These are phyloP conservation scores for Mormyrops boulengeri DNA, from an alignment of 2,797 vertebrate genomes.

Conservation along the genomic window DNA sequence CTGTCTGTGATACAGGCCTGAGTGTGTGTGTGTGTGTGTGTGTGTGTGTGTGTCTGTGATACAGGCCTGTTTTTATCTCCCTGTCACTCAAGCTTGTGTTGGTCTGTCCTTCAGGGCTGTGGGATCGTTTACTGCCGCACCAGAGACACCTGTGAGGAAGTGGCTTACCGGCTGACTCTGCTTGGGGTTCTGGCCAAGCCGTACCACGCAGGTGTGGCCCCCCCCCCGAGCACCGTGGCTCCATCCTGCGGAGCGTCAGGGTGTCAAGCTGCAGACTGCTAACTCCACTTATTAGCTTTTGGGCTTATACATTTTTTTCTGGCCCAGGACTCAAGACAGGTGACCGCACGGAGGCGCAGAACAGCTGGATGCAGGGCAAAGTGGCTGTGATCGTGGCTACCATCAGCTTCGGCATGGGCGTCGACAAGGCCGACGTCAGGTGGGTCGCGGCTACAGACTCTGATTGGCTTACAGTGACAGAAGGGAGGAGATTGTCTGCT, in stretches of 20 bases:
- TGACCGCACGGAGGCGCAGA: conserved; percentile 78
- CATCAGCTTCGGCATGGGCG: conserved; percentile 97
- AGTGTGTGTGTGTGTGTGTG: too few relatives aligned
- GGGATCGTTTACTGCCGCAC: conserved; percentile 96
- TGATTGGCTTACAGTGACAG: neutral
- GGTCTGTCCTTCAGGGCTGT: conserved; percentile 63
- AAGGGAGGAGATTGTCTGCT: neutral
- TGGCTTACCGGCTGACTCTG: conserved; percentile 78
- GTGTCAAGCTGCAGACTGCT: neutral
- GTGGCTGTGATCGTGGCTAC: conserved; percentile 91
- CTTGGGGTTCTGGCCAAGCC: conserved; percentile 79
- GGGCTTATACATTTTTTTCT: neutral
- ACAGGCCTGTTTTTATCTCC: neutral
- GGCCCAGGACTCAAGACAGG: conserved; percentile 72
- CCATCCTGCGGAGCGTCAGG: neutral
- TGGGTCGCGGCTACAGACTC: conserved; percentile 35
- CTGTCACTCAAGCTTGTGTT: neutral
- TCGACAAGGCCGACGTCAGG: conserved; percentile 96
- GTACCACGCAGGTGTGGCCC: conserved; percentile 83
- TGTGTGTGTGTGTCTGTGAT: neutral
- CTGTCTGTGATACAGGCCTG: neutral
- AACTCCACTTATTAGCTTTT: neutral
- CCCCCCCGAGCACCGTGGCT: neutral
- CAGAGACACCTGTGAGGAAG: conserved; percentile 82
- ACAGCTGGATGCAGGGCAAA: conserved; percentile 89